Percentiles rank a stretch among this genome's conserved stretches.
Evolutionary conservation across 23 tunicate genomes (phyloP).

Genomic region (Ascidia mentula): DNA sequence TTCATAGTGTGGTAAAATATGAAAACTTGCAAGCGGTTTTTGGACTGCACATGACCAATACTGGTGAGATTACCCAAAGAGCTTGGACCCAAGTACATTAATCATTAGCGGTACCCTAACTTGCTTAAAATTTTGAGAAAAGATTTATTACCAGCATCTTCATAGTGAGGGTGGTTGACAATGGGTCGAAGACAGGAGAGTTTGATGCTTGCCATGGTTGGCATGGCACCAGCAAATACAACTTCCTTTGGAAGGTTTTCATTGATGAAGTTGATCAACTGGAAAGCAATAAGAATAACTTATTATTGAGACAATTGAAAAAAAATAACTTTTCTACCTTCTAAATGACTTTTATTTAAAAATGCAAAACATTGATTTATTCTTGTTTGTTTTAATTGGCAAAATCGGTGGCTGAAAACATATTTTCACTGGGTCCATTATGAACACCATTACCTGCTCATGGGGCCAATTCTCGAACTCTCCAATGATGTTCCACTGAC

Average conservation of each 20-base stretch:
- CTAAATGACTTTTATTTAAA: background rate
- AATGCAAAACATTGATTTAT: too few species aligned
- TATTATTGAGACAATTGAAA: background rate
- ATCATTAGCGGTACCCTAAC: too few species aligned
- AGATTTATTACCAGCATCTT: slow-evolving; percentile 80
- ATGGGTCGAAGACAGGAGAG: slow-evolving; percentile 85
- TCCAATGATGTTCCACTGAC: slow-evolving; percentile 91
- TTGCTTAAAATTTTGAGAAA: too few species aligned
- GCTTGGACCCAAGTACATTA: too few species aligned
- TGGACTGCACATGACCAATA: too few species aligned
- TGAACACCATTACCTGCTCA: slow-evolving; percentile 58
- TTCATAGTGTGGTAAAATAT: too few species aligned
- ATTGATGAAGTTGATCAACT: slow-evolving; percentile 77
- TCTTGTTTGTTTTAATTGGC: too few species aligned
- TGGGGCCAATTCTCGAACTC: slow-evolving; percentile 99
- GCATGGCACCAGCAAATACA: slow-evolving; percentile 99
- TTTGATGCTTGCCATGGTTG: slow-evolving; percentile 98
- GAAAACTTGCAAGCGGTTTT: too few species aligned
- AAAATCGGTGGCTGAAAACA: too few species aligned
- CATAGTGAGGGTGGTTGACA: slow-evolving; percentile 99
- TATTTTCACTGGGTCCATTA: background rate
- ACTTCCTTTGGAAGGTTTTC: slow-evolving; percentile 77
- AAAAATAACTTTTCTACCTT: background rate
- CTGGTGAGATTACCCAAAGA: too few species aligned
- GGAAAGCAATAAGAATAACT: slow-evolving; percentile 1